Evolutionary conservation across 1,140 invertebrate genomes (phyloP).

Genomic region (Heliconius hewitsoni): DNA sequence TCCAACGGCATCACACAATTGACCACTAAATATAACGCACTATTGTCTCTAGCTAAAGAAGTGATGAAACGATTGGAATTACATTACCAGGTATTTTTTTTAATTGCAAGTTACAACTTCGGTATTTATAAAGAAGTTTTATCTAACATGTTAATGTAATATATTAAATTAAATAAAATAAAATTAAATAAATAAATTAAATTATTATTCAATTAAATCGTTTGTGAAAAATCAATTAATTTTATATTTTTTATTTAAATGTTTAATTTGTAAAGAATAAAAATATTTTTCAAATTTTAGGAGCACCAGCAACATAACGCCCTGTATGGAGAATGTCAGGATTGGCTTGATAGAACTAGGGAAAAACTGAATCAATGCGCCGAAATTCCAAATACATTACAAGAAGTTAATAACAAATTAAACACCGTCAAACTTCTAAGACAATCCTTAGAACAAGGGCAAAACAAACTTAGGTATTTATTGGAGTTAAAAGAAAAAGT

Average conservation of each 20-base stretch:
- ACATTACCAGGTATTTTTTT: constrained; percentile 88
- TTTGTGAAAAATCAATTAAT: not conserved
- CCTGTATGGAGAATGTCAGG: constrained; percentile 94
- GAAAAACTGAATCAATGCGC: constrained; percentile 91
- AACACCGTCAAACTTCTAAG: constrained; percentile 91
- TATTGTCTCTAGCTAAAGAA: constrained; percentile 95
- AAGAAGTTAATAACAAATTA: constrained; percentile 91
- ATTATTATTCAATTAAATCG: no score
- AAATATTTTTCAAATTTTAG: constrained; percentile 53
- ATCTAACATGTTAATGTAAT: not conserved
- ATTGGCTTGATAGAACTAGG: constrained; percentile 93
- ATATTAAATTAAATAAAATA: no score
- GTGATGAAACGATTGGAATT: constrained; percentile 94
- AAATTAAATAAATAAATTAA: no score
- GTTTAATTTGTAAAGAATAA: not conserved
- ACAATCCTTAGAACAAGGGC: constrained; percentile 93
- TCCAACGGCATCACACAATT: constrained; percentile 96
- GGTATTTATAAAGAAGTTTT: not conserved
- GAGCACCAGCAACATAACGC: constrained; percentile 95
- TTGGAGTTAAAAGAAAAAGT: constrained; percentile 96
- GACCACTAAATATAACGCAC: constrained; percentile 95
- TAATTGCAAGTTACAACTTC: not conserved
- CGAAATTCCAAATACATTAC: constrained; percentile 88
- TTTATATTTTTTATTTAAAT: not conserved
- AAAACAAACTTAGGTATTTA: constrained; percentile 94